Base-by-base conservation (phyloP, 2,888 invertebrate species). In the Philonicus albiceps region DNA sequence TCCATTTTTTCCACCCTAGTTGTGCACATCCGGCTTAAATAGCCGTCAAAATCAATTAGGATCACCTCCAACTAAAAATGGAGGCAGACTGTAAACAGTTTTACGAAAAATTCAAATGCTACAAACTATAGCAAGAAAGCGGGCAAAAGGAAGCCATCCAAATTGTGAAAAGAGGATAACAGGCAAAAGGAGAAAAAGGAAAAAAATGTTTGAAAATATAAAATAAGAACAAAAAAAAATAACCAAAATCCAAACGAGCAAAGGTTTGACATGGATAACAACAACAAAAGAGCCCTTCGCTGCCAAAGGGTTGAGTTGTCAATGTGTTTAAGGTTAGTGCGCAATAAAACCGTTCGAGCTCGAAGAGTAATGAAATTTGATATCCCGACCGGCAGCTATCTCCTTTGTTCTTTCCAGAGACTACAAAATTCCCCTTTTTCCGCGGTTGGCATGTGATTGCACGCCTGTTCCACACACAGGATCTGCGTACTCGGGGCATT, bases 241-340 rank as follows among this genome's bases (percentile, higher is more conserved):
- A 37, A 75, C 31, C 31, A 74, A 31, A 64, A 64, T 64, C 27
- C 64, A 64, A 64, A 64, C 64, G 27, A 64, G 64, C 64, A 64
- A 64, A 64, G 30, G 31, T 34, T 30, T 49, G 64, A 81, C 81
- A 83, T 64, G 64, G 73, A 84, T 73, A 84, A 73, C 40, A 84
- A 84, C 72, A 83, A 84, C 84, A 84, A 84, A 34, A 40, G 55
- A 40, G 84, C 84, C 84, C 73, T 84, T 84, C 22, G 84, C 73
- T 84, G 72, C 84, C 72, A 84, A 84, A 84, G 84, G 84, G 84
- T 84, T 87, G 53, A 87, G 87, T 88, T 88, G 88, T 88, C 88
- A 88, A 88, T 88, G 88, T 87, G 88, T 88, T 88, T 88, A 88
- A 88, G 88, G 88, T 87, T 86, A 88, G 87, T 88, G 88, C 88